Evolutionary conservation across 1,140 invertebrate genomes (phyloP).

Genomic region (Adoxophyes honmai): DNA sequence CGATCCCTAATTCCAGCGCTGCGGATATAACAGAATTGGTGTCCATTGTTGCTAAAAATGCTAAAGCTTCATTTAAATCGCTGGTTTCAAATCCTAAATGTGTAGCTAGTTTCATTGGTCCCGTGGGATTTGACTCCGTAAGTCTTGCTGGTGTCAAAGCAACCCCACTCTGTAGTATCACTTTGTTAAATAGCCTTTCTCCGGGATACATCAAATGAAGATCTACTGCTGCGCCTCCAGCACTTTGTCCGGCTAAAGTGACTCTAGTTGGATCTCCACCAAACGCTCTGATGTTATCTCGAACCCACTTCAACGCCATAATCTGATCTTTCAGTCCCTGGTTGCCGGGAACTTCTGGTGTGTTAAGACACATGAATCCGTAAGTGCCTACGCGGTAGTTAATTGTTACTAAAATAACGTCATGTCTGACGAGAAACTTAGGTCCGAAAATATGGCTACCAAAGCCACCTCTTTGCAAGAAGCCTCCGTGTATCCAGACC

Average conservation of each 20-base stretch:
- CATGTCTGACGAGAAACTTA: conserved; percentile 73
- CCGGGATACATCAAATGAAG: conserved; percentile 25
- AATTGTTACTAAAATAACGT: conserved; percentile 78
- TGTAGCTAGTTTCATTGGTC: conserved; percentile 18
- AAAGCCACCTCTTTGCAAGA: conserved; percentile 76
- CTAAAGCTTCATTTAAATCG: conserved; percentile 22
- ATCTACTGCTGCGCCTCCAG: conserved; percentile 72
- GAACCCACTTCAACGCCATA: conserved; percentile 80
- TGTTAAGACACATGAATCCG: conserved; percentile 82
- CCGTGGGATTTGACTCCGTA: conserved; percentile 3
- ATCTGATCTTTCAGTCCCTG: conserved; percentile 83
- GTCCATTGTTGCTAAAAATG: conserved; percentile 17
- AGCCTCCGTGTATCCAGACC: conserved; percentile 85
- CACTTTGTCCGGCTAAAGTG: conserved; percentile 81
- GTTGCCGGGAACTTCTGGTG: conserved; percentile 81
- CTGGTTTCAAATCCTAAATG: conserved; percentile 21
- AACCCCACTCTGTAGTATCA: conserved; percentile 24
- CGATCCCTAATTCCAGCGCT: neutral
- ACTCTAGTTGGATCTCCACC: conserved; percentile 82
- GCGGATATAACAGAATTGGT: conserved; percentile 21
- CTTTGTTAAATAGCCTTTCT: conserved; percentile 22
- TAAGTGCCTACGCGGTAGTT: conserved; percentile 80
- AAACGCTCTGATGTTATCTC: conserved; percentile 81
- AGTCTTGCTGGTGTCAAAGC: conserved; percentile 5
- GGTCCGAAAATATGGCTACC: conserved; percentile 60